Base-by-base conservation (phyloP, 1,140 invertebrate species). In the Drosophila paulistorum region DNA sequence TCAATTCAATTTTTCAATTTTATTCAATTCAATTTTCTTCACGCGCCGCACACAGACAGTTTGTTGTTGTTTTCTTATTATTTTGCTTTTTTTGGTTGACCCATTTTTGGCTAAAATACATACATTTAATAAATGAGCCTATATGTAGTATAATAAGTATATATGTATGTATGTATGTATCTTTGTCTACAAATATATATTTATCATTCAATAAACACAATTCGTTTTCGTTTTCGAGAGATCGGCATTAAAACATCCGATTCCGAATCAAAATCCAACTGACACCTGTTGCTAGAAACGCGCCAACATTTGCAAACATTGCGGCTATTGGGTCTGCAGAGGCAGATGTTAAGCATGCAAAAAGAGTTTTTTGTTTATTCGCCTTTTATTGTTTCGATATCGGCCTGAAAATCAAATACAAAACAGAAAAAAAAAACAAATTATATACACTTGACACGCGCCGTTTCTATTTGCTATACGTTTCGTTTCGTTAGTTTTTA, bases 261-360 rank as follows among this genome's bases (percentile, higher is more conserved):
- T 11, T 51, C 45, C 45, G 10, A 51, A 23, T 51, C 45, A 17
- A 51, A 51, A 51, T 51, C 45, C 45, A 17, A 9, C 45, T 59
- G 71, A 71, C 84, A 87, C 84, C 84, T 87, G 84, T 87, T 87
- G 84, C 80, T 64, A 61, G 69, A 65, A 70, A 67, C 67, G 69
- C 76, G 66, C 59, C 55, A 84, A 68, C 60, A 65, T 65, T 79
- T 64, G 74, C 63, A 45, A 51, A 63, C 35, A 55, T 14, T 14
- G 42, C 62, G 61, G 61, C 66, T 33, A 51, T 61, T 45, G 5
- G 30, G 23, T 61, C 65, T 41, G n/a, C 20, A 33, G 13, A 26
- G 20, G 39, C 61, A 70, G 75, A 79, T 86, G 68, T 78, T 61
- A 65, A 67, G 74, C 73, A 77, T 82, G 76, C 68, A 78, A 81